phyloP scores from a whole-genome alignment of 2,888 invertebrate species.

The Halictus ligatus region DNA sequence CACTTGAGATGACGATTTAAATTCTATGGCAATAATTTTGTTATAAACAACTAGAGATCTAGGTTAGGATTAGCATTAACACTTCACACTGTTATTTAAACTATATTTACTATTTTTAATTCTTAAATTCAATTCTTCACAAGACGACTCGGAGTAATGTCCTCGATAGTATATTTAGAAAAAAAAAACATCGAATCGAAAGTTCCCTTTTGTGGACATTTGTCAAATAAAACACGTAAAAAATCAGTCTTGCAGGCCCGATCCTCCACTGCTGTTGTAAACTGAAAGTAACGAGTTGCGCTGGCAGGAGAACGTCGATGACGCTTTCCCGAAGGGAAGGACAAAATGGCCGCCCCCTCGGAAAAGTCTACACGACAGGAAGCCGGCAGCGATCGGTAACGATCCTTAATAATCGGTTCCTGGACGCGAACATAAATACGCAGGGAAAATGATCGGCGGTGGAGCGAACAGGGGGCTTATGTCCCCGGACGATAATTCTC shows the following conservation, averaged over 20 bases:
- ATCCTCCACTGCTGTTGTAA: background rate
- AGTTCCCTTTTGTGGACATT: too few species aligned
- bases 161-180: too few species aligned
- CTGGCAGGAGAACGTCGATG: background rate
- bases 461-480: background rate
- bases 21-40: too few species aligned
- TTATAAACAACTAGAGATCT: too few species aligned
- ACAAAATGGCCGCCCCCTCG: background rate
- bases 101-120: too few species aligned
- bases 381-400: background rate
- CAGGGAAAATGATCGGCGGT: conserved; percentile 21
- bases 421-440: conserved; percentile 26
- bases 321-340: background rate
- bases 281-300: background rate
- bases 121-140: too few species aligned
- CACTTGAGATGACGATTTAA: too few species aligned
- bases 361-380: background rate
- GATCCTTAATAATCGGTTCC: conserved; percentile 40
- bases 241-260: background rate
- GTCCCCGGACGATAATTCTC: conserved; percentile 37
- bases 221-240: too few species aligned
- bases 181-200: too few species aligned
- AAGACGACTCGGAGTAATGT: too few species aligned
- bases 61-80: too few species aligned
- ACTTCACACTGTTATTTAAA: too few species aligned